A percentile compares a stretch with the other conserved stretches of the same genome.
These are phyloP conservation scores for Plagiodera versicolora DNA, from an alignment of 2,888 invertebrate genomes.

Conservation along the genomic window DNA sequence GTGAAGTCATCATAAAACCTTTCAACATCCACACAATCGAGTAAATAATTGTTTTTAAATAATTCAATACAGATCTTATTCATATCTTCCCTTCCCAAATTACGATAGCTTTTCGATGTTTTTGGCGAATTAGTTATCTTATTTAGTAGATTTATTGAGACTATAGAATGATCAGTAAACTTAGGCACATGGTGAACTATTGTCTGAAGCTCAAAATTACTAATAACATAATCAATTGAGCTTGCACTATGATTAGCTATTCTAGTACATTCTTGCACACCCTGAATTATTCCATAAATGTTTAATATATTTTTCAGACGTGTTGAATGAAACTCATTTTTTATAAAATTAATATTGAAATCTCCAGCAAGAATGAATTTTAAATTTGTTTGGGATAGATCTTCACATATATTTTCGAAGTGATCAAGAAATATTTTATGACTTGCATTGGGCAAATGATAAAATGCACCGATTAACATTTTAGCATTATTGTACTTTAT, in stretches of 20 bases:
- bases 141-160: neutral
- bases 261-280: slow-evolving; percentile 9
- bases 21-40: neutral
- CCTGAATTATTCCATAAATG: slow-evolving; percentile 3
- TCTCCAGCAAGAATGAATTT: neutral
- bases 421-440: neutral
- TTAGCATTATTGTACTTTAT: neutral
- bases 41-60: neutral
- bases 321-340: neutral
- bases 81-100: neutral
- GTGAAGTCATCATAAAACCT: neutral
- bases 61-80: neutral
- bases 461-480: neutral
- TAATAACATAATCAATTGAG: slow-evolving; percentile 10
- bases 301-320: slow-evolving; percentile 5
- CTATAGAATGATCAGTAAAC: neutral
- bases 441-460: neutral
- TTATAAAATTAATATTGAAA: slow-evolving; percentile 1
- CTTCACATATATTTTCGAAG: slow-evolving; percentile 2
- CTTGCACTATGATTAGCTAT: slow-evolving; percentile 5
- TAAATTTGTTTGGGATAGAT: neutral
- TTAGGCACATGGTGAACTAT: slow-evolving; percentile 7
- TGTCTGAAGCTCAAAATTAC: slow-evolving; percentile 6
- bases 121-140: neutral
- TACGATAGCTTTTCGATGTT: neutral